Evolutionary conservation across 2,113 vertebrate species (phyloP).

Genomic region (Pitta sordida): DNA sequence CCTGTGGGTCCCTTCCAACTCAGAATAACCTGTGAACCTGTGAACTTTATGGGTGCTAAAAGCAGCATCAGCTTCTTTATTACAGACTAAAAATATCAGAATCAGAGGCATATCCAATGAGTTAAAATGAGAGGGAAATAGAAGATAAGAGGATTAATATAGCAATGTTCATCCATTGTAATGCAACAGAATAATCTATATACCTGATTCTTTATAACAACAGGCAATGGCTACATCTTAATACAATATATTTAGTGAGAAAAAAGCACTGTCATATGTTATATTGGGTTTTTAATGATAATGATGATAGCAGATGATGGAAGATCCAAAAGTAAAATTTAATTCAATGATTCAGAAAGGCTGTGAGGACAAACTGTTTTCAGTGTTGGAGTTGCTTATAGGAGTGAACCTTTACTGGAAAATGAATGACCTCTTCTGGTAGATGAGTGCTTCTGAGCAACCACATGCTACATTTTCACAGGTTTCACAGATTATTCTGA

Average conservation of each 20-base stretch:
- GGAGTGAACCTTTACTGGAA: neutral
- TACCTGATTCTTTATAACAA: neutral
- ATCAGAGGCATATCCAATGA: neutral
- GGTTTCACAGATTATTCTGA: too few relatives aligned
- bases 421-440: neutral
- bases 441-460: neutral
- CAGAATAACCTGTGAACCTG: too few relatives aligned
- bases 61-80: neutral
- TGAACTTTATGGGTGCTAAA: neutral
- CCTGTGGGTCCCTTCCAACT: too few relatives aligned
- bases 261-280: neutral
- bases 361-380: neutral
- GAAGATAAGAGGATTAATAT: neutral
- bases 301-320: neutral
- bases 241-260: neutral
- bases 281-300: neutral
- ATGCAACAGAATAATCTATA: neutral
- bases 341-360: neutral
- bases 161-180: neutral
- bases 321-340: neutral
- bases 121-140: neutral
- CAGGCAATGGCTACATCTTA: neutral
- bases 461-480: neutral
- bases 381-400: neutral
- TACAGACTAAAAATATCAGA: neutral